Base-by-base conservation (phyloP, 1,140 invertebrate genomes). In the Cyphomyrmex costatus region DNA sequence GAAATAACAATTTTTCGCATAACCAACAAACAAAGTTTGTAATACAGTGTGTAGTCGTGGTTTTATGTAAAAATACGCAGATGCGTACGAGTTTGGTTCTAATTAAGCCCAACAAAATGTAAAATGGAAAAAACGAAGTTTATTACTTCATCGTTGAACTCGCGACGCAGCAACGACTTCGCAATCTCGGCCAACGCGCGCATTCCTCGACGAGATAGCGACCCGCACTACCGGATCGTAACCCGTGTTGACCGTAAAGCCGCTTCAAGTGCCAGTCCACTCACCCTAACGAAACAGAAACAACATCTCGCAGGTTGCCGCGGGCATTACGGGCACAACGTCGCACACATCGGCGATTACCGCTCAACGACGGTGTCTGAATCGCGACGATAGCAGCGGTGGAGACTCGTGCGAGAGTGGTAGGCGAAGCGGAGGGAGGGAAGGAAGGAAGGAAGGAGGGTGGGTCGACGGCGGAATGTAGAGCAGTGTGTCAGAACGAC, bases 401-500 rank as follows among this genome's bases (percentile, higher is more conserved):
- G 53, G 53, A n/a, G n/a, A 58, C 24, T 82, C 24, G 49, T n/a
- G 21, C 21, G 33, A 19, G 46, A 33, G n/a, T 46, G 8, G 63
- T 33, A n/a, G 71, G 60, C 53, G 30, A 78, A 84, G 33, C n/a
- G 73, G 66, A 24, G 60, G 51, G 12, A 27, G 70, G 49, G 27
- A 53, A n/a, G 70, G 73, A 51, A n/a, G 73, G 66, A 24, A 53
- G 51, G 12, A 27, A 76, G 49, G 27, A 53, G 16, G 70, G 73
- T 42, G 79, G 90, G 79, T 88, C 78, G 88, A 77, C 89, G 85
- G 63, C 73, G 86, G 93, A 93, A 94, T 94, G 91, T 94, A 89
- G 93, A 94, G 92, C 93, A 94, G 91, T 94, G 92, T 94, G 94
- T 93, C 92, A 93, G 86, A 93, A 89, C 91, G 92, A 92, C 91